phyloP scores from a whole-genome alignment of 2,113 vertebrate genomes.

The Brienomyrus brachyistius region DNA sequence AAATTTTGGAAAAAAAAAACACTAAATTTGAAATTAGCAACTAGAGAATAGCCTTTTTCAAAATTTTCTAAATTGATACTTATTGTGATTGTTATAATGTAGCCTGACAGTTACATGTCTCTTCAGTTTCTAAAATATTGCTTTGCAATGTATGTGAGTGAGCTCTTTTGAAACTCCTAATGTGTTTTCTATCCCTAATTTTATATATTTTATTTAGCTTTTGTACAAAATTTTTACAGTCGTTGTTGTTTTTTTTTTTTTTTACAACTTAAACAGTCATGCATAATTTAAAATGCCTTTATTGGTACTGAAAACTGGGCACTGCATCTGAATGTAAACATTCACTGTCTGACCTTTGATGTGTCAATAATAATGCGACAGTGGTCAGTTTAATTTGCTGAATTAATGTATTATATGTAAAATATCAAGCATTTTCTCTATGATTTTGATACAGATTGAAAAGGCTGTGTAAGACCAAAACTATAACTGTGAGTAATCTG shows the following conservation, averaged over 20 bases:
- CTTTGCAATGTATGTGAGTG: constrained; percentile 10
- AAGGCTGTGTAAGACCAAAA: neutral
- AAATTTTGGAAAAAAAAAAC: neutral
- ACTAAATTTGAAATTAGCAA: neutral
- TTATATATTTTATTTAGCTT: constrained; percentile 14
- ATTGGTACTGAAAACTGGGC: constrained; percentile 4
- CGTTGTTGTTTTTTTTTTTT: neutral
- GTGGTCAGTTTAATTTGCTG: neutral
- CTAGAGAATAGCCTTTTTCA: neutral
- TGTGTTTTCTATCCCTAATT: neutral
- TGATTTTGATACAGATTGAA: neutral
- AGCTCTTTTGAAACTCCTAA: constrained; percentile 16
- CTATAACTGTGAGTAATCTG: neutral
- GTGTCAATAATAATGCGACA: neutral
- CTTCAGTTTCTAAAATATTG: neutral
- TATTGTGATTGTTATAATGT: neutral
- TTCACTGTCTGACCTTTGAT: neutral
- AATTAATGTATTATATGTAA: neutral
- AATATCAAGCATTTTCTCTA: neutral
- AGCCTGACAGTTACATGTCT: neutral
- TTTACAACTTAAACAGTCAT: constrained; percentile 11
- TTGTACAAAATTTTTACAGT: constrained; percentile 2
- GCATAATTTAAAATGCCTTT: constrained; percentile 22
- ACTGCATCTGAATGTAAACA: constrained; percentile 26
- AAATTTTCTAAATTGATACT: neutral